Percentiles rank a stretch among this genome's conserved stretches.
Evolutionary conservation across 2,888 invertebrate genomes (phyloP).

Genomic region (Ferdinandea cuprea): DNA sequence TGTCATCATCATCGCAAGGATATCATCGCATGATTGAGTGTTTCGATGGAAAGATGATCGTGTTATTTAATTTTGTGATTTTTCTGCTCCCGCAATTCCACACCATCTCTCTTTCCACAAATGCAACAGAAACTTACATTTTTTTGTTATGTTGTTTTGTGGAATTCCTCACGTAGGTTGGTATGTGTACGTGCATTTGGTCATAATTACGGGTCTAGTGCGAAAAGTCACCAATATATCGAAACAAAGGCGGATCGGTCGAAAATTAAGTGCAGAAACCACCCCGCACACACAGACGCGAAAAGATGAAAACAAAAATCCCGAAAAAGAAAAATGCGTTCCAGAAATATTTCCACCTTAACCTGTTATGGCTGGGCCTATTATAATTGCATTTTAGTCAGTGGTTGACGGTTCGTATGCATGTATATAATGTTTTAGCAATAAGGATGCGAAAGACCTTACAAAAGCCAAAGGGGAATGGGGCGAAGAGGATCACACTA

Average conservation of each 20-base stretch:
- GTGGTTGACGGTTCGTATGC: neutral
- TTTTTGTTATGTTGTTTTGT: too few relatives aligned
- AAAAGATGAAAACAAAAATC: conserved; percentile 44
- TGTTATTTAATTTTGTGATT: conserved; percentile 68
- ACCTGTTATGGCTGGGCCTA: conserved; percentile 1
- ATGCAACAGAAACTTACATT: too few relatives aligned
- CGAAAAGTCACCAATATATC: conserved; percentile 64
- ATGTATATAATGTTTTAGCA: neutral
- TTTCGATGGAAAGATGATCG: conserved; percentile 66
- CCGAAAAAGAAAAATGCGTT: conserved; percentile 36
- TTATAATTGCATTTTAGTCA: conserved; percentile 19
- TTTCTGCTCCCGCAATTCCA: conserved; percentile 14
- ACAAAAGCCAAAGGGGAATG: too few relatives aligned
- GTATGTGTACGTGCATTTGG: conserved; percentile 48
- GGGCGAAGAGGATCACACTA: conserved; percentile 10
- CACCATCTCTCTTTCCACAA: neutral
- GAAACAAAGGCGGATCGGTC: conserved; percentile 20
- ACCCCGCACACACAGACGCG: neutral
- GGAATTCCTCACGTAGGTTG: conserved; percentile 49
- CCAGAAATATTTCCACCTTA: conserved; percentile 14
- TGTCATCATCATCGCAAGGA: conserved; percentile 25
- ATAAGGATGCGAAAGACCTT: neutral
- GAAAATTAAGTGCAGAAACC: conserved; percentile 31
- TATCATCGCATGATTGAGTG: conserved; percentile 69
- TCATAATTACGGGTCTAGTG: conserved; percentile 62